Conservation (phyloP, 2,113 vertebrate species). For the Chinchilla lanigera region DNA sequence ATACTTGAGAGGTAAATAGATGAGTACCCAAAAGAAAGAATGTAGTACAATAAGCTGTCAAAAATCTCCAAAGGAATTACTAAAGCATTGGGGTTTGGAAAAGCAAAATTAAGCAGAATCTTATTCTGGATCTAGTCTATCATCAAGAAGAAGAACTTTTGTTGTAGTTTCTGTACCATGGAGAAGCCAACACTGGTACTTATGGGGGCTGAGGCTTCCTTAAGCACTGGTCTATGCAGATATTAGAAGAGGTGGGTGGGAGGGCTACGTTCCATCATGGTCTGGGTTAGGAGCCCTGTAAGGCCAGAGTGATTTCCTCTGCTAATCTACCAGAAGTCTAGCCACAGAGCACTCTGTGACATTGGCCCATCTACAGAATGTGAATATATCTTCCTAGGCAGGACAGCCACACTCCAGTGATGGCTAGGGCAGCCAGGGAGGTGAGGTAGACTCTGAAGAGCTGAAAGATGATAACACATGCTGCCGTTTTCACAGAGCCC, state of each 20-base stretch:
- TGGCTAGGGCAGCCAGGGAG: neutral
- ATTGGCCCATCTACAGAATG: neutral
- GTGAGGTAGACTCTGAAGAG: no score
- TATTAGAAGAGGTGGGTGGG: neutral
- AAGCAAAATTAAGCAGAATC: neutral
- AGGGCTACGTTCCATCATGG: neutral
- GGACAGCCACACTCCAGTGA: neutral
- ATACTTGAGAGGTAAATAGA: neutral
- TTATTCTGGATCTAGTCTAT: neutral
- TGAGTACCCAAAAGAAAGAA: neutral
- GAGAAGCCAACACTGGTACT: fast-evolving
- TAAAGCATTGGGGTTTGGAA: neutral
- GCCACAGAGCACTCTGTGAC: fast-evolving
- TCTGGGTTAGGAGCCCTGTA: fast-evolving
- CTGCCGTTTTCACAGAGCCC: neutral
- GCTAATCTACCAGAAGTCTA: neutral
- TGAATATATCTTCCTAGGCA: neutral
- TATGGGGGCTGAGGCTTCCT: no score
- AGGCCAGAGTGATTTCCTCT: neutral
- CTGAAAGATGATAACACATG: neutral
- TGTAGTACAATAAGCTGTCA: neutral
- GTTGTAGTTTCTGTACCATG: fast-evolving
- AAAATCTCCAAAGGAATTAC: neutral
- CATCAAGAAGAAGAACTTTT: neutral
- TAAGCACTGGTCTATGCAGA: neutral